phyloP scores from a whole-genome alignment of 2,113 vertebrate species.

The Megalops atlanticus region DNA sequence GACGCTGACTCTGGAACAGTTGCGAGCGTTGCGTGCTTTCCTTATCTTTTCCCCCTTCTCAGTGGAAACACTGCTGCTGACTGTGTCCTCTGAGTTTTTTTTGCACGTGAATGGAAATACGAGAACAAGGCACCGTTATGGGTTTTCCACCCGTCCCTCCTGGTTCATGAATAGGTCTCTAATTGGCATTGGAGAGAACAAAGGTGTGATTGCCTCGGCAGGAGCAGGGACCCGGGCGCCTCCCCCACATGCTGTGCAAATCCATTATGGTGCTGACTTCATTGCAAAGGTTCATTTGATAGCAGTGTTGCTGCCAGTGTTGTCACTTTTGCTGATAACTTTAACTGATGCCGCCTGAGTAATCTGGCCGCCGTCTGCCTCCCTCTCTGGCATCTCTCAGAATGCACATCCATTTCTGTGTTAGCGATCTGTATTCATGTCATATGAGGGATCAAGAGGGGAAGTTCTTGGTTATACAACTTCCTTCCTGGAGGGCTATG shows the following conservation, averaged over 20 bases:
- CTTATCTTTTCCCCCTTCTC: neutral
- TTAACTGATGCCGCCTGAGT: neutral
- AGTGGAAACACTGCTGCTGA: neutral
- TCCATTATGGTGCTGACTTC: no score
- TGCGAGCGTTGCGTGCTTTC: neutral
- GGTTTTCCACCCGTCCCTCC: slow-evolving; percentile 1
- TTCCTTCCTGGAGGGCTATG: no score
- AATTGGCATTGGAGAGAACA: neutral
- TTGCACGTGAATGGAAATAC: neutral
- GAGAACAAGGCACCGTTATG: neutral
- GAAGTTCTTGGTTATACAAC: no score
- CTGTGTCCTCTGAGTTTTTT: neutral
- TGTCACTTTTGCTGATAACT: neutral
- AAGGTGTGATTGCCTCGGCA: neutral
- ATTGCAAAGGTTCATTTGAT: no score
- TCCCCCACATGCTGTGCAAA: neutral
- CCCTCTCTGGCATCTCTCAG: neutral
- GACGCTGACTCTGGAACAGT: neutral
- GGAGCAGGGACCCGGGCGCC: neutral
- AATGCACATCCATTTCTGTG: neutral
- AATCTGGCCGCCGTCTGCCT: neutral
- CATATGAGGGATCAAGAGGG: no score
- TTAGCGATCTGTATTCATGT: no score
- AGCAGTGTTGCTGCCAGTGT: no score
- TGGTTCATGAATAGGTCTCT: neutral